Percentiles rank a stretch among this genome's conserved stretches.
Conservation (phyloP, 37 sponge, comb jelly and placozoan genomes). For the Crambe crambe region DNA sequence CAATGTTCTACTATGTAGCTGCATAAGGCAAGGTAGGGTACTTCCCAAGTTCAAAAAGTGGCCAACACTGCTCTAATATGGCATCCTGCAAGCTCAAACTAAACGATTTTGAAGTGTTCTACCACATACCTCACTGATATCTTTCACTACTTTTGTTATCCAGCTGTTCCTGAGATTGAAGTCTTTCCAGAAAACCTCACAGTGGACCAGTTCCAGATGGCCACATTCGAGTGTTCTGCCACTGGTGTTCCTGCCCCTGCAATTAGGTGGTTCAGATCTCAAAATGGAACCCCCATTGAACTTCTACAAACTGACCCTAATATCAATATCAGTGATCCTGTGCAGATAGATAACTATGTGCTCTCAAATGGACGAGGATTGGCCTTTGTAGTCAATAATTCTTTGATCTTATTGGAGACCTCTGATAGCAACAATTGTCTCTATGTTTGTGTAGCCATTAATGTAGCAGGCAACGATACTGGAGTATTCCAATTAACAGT, state of each 20-base stretch:
- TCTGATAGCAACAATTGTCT: not conserved
- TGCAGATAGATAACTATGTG: not conserved
- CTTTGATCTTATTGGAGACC: not conserved
- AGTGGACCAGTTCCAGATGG: not conserved
- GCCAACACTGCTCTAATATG: too few species aligned
- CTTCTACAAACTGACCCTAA: not conserved
- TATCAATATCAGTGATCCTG: not conserved
- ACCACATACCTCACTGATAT: too few species aligned
- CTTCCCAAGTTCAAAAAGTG: too few species aligned
- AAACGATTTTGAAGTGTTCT: too few species aligned
- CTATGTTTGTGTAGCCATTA: not conserved
- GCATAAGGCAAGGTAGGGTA: not conserved
- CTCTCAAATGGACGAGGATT: not conserved
- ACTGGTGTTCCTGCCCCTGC: conserved; percentile 40
- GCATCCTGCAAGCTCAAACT: too few species aligned
- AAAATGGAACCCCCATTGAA: not conserved
- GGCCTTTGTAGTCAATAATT: not conserved
- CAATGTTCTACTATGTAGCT: not conserved
- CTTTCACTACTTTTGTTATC: not conserved
- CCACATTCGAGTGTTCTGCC: conserved; percentile 32
- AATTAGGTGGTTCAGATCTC: conserved; percentile 38
- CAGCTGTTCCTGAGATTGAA: not conserved
- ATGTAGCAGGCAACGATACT: conserved; percentile 3
- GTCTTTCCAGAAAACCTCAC: not conserved
- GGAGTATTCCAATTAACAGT: not conserved